Base-by-base conservation (phyloP, 2,888 invertebrate genomes). In the Drosophila pseudotakahashii region DNA sequence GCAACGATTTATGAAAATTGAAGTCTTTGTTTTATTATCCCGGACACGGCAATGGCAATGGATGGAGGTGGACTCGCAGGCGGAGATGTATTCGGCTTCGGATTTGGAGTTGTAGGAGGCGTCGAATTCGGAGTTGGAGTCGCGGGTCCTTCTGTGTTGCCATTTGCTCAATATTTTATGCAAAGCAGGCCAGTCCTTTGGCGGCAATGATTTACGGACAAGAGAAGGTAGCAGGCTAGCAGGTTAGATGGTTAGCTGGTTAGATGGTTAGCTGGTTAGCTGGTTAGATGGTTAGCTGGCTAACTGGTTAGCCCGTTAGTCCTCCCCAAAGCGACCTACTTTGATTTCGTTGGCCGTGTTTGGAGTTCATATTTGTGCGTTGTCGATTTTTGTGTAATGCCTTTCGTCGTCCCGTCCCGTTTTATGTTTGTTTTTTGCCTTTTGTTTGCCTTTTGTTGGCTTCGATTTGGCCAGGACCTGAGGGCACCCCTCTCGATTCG, bases 1-100 rank as follows among this genome's bases (percentile, higher is more conserved):
- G 75, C 81, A 77, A 77, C 78, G 82, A 82, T 89, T 88, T 88
- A 88, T 89, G 86, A 86, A 88, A 88, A 89, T 89, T 85, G 76
- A 88, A 85, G 77, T 84, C 83, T 81, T 78, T 79, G 83, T 78
- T 88, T 83, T 77, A 83, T 78, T 86, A 77, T 73, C 53, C 69
- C 62, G 50, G 58, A 54, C 60, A 66, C 61, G 70, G 60, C 44
- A 39, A 57, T 57, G 60, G 23, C 42, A 19, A 23, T 42, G 19
- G 41, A 10, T 6, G 45, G 45, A 9, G 42, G 45, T 23, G 11
- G 50, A 16, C 1, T 23, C 9, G 50, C 19, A 36, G 52, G n/a
- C 16, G 37, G 30, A 53, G 58, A n/a, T 52, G 57, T 11, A 42
- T 19, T 42, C 42, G 7, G 42, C 2, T 5, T 42, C 6, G 42